Conservation (phyloP, 2,797 vertebrate species). For the Lepilemur ruficaudatus region DNA sequence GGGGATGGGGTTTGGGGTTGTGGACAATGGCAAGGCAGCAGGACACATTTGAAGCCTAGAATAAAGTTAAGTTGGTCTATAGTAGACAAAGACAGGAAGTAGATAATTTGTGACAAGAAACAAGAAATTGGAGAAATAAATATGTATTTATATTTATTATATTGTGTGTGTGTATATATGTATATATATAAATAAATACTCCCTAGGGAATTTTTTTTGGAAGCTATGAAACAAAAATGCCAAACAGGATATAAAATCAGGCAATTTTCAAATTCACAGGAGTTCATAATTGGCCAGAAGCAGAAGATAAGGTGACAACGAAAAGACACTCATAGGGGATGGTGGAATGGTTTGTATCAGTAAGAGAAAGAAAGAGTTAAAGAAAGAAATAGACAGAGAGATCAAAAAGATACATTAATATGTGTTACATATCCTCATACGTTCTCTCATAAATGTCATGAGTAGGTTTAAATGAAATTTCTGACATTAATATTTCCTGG, state of each 20-base stretch:
- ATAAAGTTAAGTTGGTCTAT: not conserved
- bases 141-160: not conserved
- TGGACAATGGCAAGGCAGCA: not conserved
- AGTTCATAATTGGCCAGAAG: not conserved
- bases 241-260: fast-evolving
- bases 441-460: not conserved
- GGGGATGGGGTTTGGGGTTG: not conserved
- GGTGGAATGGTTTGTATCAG: not conserved
- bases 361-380: not conserved
- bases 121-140: not conserved
- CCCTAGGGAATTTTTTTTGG: not conserved
- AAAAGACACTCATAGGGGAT: not conserved
- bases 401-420: not conserved
- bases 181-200: not conserved
- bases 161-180: fast-evolving
- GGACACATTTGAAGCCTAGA: not conserved
- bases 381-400: not conserved
- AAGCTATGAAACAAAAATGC: conserved; percentile 10
- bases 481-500: not conserved
- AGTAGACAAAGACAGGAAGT: not conserved
- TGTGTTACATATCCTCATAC: not conserved
- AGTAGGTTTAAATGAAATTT: not conserved
- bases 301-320: not conserved
- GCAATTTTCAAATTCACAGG: not conserved
- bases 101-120: not conserved